Evolutionary conservation across 2,888 invertebrate species (phyloP), one percentile per base, ranked within the genome.

Genomic region (Dioctria linearis): DNA sequence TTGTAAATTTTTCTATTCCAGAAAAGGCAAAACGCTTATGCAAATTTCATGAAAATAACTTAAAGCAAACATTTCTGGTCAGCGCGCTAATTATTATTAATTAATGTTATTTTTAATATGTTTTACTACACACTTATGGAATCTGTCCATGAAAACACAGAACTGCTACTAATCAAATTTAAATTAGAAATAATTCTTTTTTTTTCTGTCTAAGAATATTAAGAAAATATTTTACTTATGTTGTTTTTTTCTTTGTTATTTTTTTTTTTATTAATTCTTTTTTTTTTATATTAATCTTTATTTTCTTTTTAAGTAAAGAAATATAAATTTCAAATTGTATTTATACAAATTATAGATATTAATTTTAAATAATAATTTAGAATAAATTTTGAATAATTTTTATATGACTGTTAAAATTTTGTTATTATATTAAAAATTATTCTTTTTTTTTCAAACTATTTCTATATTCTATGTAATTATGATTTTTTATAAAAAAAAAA

Each of bases 11-110:
- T 61, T 78, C 13, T 66, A 13, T 78, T 78, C n/a, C 78, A 79
- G 78, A 79, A 79, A 67, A 67, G 78, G 67, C 78, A 79, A 67
- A 79, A 79, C 37, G 78, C 66, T 43, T 79, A 79, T 42, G 78
- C 66, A 6, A 78, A 78, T 57, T 79, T 79, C 42, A 79, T 79
- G 57, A 79, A 79, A 67, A 79, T 79, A 25, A 67, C 67, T 67
- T 79, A 67, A 61, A 57, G 25, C 25, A 65, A 9, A 79, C 51
- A 66, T 54, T 65, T 66, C 42, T 76, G 61, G 61, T 61, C 49
- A 63, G 11, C 73, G 59, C 46, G 11, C 13, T 57, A 59, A 42
- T 61, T 75, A 59, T 42, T 59, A 42, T 11, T 75, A 59, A 25
- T 25, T 43, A 54, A 49, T n/a, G 13, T 61, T 76, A 63, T 76